These are phyloP conservation scores for Darevskia nairensis DNA, from an alignment of 2,797 vertebrate species.

Conservation along the genomic window DNA sequence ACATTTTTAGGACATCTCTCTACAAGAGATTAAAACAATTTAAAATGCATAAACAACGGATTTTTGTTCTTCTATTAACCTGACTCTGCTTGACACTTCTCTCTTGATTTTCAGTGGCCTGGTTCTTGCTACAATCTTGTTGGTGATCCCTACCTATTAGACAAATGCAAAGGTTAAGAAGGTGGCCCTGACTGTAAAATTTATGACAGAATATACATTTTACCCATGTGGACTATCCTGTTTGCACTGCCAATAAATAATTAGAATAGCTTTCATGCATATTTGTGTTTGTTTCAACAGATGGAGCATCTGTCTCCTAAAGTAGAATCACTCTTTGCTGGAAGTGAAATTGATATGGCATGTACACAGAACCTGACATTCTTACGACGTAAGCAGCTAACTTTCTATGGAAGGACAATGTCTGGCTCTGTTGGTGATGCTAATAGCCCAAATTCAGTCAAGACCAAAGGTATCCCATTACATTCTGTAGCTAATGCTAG, in stretches of 20 bases:
- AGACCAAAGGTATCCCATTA: background rate
- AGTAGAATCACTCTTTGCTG: background rate
- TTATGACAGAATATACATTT: background rate
- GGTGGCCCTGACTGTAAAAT: background rate
- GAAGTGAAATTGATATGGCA: conserved; percentile 38
- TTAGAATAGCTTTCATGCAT: background rate
- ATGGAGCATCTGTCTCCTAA: conserved; percentile 15
- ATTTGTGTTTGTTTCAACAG: conserved; percentile 32
- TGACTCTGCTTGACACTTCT: too few species aligned
- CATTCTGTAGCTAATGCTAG: conserved; percentile 12
- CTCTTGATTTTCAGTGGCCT: too few species aligned
- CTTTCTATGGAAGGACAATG: conserved; percentile 51
- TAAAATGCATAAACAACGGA: background rate
- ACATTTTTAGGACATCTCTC: background rate
- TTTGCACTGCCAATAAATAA: background rate
- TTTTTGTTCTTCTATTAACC: too few species aligned
- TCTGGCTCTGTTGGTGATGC: background rate
- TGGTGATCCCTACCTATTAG: background rate
- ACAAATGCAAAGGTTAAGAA: background rate
- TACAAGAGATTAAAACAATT: background rate
- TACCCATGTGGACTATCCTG: background rate
- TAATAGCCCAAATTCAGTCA: background rate
- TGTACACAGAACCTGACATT: conserved; percentile 41
- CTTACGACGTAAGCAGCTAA: conserved; percentile 41
- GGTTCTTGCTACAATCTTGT: too few species aligned